phyloP scores from a whole-genome alignment of 2,888 invertebrate species.

The Cistogaster globosa region DNA sequence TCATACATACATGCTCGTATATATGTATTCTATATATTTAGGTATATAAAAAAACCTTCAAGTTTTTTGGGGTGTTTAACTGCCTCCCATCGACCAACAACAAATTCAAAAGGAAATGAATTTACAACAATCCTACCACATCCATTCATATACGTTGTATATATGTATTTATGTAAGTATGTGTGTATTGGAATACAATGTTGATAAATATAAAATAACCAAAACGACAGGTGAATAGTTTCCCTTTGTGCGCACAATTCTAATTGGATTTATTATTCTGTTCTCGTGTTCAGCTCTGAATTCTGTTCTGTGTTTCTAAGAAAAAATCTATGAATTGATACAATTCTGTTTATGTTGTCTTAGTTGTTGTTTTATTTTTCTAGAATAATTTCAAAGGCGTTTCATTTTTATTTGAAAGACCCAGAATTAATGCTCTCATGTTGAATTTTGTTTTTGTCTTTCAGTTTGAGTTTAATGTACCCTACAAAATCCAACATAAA shows the following conservation, averaged over 20 bases:
- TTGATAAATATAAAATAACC: slow-evolving; percentile 30
- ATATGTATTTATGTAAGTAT: too few species aligned
- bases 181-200: not conserved
- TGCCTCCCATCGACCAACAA: slow-evolving; percentile 42
- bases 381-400: slow-evolving; percentile 51
- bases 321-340: slow-evolving; percentile 77
- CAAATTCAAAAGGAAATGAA: slow-evolving; percentile 5
- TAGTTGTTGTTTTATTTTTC: slow-evolving; percentile 56
- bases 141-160: slow-evolving; percentile 20
- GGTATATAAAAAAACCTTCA: slow-evolving; percentile 33
- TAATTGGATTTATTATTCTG: slow-evolving; percentile 80
- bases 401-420: slow-evolving; percentile 22
- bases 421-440: slow-evolving; percentile 54
- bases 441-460: slow-evolving; percentile 46
- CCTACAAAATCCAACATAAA: slow-evolving; percentile 6
- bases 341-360: slow-evolving; percentile 46
- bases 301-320: slow-evolving; percentile 72
- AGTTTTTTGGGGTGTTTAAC: slow-evolving; percentile 38
- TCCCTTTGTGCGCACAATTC: slow-evolving; percentile 72
- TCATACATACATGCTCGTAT: not conserved
- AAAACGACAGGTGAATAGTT: slow-evolving; percentile 71
- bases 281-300: slow-evolving; percentile 73
- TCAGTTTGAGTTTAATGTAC: not conserved
- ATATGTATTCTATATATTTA: not conserved
- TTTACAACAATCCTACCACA: slow-evolving; percentile 51